Percentiles rank a stretch among this genome's conserved stretches.
phyloP scores from a whole-genome alignment of 2,113 vertebrate species.

The Gnathonemus echidnorhynchus region DNA sequence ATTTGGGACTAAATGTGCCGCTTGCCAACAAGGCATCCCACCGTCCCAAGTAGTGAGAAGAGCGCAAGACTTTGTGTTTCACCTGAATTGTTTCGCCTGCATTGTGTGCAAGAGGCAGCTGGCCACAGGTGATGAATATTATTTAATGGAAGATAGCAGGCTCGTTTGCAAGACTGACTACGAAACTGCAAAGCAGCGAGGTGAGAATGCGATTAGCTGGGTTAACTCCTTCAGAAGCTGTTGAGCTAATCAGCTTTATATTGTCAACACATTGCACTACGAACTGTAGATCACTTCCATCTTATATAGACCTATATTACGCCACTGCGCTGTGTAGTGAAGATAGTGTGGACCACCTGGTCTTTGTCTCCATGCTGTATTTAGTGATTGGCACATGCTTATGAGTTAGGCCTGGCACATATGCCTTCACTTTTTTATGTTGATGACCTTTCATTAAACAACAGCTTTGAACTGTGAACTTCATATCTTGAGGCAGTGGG shows the following conservation, averaged over 20 bases:
- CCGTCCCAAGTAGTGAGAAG: conserved; percentile 93
- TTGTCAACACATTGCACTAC: not conserved
- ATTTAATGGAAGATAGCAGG: conserved; percentile 97
- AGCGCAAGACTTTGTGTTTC: conserved; percentile 94
- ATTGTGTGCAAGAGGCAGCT: conserved; percentile 92
- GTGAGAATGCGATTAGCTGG: conserved; percentile 47
- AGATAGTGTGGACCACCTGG: not conserved
- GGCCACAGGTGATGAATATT: conserved; percentile 93
- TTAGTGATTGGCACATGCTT: not conserved
- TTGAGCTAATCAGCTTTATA: not conserved
- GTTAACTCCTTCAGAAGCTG: not conserved
- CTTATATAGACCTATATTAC: not conserved
- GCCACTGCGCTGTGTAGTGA: not conserved
- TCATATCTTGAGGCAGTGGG: conserved; percentile 46
- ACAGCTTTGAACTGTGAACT: conserved; percentile 36
- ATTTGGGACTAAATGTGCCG: conserved; percentile 95
- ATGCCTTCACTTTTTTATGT: conserved; percentile 28
- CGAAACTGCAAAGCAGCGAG: conserved; percentile 92
- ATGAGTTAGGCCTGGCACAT: not conserved
- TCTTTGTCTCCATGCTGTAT: not conserved
- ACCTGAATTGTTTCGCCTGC: conserved; percentile 94
- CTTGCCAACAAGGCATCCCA: conserved; percentile 93
- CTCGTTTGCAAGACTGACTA: conserved; percentile 95
- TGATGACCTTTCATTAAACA: conserved; percentile 36
- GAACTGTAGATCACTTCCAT: not conserved